Evolutionary conservation across 2,113 vertebrate species (phyloP).

Genomic region (Cygnus atratus): DNA sequence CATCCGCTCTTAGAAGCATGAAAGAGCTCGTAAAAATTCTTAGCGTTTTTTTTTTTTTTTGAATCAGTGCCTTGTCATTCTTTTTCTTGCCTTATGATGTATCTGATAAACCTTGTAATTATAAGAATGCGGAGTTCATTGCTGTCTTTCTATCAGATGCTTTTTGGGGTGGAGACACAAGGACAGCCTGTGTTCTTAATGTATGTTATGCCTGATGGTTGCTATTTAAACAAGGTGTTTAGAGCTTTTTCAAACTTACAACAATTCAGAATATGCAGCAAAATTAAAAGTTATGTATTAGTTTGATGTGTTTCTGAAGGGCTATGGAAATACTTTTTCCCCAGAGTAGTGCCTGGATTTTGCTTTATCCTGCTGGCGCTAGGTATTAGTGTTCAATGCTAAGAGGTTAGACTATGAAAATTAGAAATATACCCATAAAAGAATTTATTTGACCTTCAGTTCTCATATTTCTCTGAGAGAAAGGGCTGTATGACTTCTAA

Average conservation of each 20-base stretch:
- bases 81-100: neutral
- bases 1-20: neutral
- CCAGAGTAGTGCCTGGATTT: neutral
- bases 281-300: constrained; percentile 5
- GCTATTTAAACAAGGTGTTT: constrained; percentile 1
- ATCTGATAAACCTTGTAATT: neutral
- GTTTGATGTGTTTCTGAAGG: constrained; percentile 11
- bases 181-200: neutral
- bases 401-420: constrained; percentile 55
- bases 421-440: constrained; percentile 49
- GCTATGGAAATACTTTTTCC: neutral
- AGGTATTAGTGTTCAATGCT: constrained; percentile 7
- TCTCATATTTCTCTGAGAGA: constrained; percentile 43
- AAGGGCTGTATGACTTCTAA: constrained; percentile 31
- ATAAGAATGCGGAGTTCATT: neutral
- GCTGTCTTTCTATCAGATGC: neutral
- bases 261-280: neutral
- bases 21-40: constrained; percentile 9
- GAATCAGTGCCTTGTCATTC: neutral
- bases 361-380: constrained; percentile 21
- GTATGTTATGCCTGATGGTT: constrained; percentile 2
- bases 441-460: constrained; percentile 63
- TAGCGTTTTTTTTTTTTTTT: neutral
- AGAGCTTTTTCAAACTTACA: neutral
- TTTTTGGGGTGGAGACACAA: constrained; percentile 19